These are phyloP conservation scores for Notamacropus eugenii DNA, from an alignment of 2,797 vertebrate genomes.

Conservation along the genomic window DNA sequence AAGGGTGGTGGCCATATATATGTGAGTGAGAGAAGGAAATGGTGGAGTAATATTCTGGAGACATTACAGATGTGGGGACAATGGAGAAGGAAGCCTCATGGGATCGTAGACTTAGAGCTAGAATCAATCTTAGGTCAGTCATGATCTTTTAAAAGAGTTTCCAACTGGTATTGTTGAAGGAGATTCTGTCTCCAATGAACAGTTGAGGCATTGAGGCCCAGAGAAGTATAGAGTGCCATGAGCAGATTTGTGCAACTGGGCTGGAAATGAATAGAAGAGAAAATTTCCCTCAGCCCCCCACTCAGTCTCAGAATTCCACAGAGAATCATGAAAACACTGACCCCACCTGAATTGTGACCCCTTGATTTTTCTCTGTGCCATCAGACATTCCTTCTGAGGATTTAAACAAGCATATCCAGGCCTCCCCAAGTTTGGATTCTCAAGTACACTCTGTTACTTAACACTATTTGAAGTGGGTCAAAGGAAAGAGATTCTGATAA, in stretches of 20 bases:
- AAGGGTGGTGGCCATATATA: not conserved
- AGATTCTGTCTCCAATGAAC: not conserved
- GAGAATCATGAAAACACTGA: not conserved
- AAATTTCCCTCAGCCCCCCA: not conserved
- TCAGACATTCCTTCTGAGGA: slow-evolving; percentile 10
- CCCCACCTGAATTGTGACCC: not conserved
- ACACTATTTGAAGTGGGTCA: not conserved
- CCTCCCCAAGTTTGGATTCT: not conserved
- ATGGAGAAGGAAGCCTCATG: not conserved
- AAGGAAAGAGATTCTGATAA: not conserved
- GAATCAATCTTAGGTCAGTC: not conserved
- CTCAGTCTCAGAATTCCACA: not conserved
- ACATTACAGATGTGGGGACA: not conserved
- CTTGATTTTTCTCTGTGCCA: no score
- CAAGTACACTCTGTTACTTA: slow-evolving; percentile 7
- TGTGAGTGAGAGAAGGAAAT: not conserved
- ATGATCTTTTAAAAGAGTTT: not conserved
- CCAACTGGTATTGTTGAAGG: not conserved
- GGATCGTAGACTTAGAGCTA: not conserved
- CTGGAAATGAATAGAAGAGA: not conserved
- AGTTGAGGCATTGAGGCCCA: not conserved
- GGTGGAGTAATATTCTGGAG: not conserved
- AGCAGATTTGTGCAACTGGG: not conserved
- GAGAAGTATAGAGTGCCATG: no score
- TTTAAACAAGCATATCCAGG: not conserved